Evolutionary conservation across 2,888 invertebrate species (phyloP).

Genomic region (Agrotis exclamationis): DNA sequence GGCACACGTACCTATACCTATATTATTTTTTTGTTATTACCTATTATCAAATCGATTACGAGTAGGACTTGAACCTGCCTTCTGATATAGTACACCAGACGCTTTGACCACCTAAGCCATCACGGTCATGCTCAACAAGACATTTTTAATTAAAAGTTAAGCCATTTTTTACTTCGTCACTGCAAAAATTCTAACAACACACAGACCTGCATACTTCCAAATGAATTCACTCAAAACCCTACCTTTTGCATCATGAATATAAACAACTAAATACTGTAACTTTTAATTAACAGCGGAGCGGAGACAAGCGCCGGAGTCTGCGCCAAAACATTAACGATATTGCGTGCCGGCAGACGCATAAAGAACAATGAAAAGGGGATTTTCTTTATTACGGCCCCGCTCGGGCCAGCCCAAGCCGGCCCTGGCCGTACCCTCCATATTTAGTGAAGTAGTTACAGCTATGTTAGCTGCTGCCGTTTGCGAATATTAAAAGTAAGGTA

Average conservation of each 20-base stretch:
- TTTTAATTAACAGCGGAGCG: slow-evolving; percentile 59
- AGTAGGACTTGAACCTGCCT: no score
- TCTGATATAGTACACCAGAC: no score
- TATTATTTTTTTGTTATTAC: no score
- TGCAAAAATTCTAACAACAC: neutral
- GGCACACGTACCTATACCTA: no score
- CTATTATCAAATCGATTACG: no score
- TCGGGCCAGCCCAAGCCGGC: slow-evolving; percentile 22
- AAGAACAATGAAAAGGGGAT: slow-evolving; percentile 84
- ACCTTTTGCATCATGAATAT: slow-evolving; percentile 36
- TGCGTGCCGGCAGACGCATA: slow-evolving; percentile 82
- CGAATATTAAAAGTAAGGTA: slow-evolving; percentile 35
- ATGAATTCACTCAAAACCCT: slow-evolving; percentile 30
- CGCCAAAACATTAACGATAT: slow-evolving; percentile 73
- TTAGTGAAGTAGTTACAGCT: slow-evolving; percentile 54
- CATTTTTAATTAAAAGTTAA: no score
- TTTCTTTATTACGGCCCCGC: slow-evolving; percentile 76
- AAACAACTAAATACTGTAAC: slow-evolving; percentile 51
- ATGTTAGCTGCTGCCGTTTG: slow-evolving; percentile 37
- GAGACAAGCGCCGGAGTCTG: slow-evolving; percentile 56
- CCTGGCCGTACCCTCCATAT: slow-evolving; percentile 54
- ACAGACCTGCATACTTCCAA: neutral
- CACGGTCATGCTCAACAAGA: no score
- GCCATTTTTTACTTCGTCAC: no score
- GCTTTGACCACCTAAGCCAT: no score